Conservation (phyloP, 1,140 invertebrate genomes). For the Zaprionus kolodkinae region DNA sequence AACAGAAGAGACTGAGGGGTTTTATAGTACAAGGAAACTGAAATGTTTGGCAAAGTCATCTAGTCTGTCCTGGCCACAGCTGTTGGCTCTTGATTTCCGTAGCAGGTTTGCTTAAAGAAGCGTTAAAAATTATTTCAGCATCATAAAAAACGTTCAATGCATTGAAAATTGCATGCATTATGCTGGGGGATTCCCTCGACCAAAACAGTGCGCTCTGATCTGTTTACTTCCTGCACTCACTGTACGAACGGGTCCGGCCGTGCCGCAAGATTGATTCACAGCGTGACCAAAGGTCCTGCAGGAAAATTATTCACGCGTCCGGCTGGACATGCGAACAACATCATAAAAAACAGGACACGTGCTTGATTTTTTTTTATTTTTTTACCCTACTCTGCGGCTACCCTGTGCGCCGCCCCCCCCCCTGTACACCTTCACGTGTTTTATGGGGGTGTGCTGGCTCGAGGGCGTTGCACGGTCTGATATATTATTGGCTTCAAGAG, state of each 20-base stretch:
- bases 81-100: slow-evolving; percentile 35
- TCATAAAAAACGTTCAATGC: slow-evolving; percentile 54
- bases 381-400: slow-evolving; percentile 24
- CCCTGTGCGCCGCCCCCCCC: no score
- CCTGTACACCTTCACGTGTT: not conserved
- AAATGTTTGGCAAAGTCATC: slow-evolving; percentile 2
- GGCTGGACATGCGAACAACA: slow-evolving; percentile 66
- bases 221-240: slow-evolving; percentile 61
- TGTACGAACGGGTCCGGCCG: slow-evolving; percentile 10
- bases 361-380: slow-evolving; percentile 45
- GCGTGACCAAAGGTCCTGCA: slow-evolving; percentile 80
- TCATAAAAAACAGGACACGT: slow-evolving; percentile 49
- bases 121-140: slow-evolving; percentile 55
- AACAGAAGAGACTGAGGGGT: not conserved
- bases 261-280: slow-evolving; percentile 82
- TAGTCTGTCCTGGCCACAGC: slow-evolving; percentile 5
- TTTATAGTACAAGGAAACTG: not conserved
- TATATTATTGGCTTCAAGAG: slow-evolving; percentile 24
- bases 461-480: slow-evolving; percentile 18
- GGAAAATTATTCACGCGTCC: slow-evolving; percentile 77
- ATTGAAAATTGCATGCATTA: slow-evolving; percentile 58
- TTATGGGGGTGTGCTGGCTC: not conserved
- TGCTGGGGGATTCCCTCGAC: not conserved
- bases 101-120: slow-evolving; percentile 52
- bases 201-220: slow-evolving; percentile 10